Evolutionary conservation across 2,888 invertebrate species (phyloP), one percentile per base, ranked within the genome.

Genomic region (Drosophila parthenogenetica): DNA sequence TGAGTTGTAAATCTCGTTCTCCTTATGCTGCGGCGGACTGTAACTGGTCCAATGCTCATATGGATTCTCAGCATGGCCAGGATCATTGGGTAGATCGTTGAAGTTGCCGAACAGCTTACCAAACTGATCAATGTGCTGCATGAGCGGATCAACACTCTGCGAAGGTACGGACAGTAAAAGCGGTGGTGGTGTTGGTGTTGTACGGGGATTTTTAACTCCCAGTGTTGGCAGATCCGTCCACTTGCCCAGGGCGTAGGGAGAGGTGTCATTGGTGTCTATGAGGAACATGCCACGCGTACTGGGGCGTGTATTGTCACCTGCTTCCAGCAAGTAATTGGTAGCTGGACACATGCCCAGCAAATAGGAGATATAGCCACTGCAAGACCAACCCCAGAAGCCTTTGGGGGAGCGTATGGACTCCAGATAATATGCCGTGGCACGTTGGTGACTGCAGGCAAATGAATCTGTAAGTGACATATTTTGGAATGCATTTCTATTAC

Each of bases 341-440:
- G 94, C 94, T 0, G 94, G 94, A 75, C 95, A 95, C 65, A 93
- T 90, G 2, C 94, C 94, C 7, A 94, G 63, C 2, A 95, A 81
- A 79, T 94, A 95, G 11, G 93, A 90, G 3, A 94, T 90, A 74
- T 94, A 94, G 0, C 94, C 93, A 7, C 93, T 91, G 80, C 95
- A 95, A 0, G 93, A 93, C 94, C 95, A 95, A 5, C 94, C 95
- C 94, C 94, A 95, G 88, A 95, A 95, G 0, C 95, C 95, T 42
- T 92, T 89, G n/a, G 91, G 79, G 0, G 94, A 93, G 69, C 94
- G 94, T 54, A 95, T 94, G 0, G 95, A 95, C 88, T 95, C 95
- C 0, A 94, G 93, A 77, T 94, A 95, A 81, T 95, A 95, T 5
- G 93, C 91, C 0, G 94, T 94, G 0, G 95, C 94, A 53, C 95